phyloP scores from a whole-genome alignment of 1,140 invertebrate species.

The Solenopsis fugax region DNA sequence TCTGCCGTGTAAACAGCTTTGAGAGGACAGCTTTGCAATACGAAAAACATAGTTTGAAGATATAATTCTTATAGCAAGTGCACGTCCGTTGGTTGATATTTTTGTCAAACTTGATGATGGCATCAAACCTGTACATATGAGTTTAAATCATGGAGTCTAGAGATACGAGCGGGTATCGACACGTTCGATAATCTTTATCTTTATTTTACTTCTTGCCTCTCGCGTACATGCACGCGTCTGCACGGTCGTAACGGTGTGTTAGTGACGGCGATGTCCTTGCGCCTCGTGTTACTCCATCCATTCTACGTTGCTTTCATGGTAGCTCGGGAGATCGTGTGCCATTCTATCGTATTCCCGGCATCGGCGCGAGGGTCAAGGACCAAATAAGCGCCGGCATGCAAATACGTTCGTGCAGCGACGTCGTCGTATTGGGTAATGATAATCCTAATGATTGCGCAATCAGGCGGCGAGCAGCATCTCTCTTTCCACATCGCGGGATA shows the following conservation, averaged over 20 bases:
- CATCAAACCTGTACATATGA: not conserved
- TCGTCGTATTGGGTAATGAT: conserved; percentile 30
- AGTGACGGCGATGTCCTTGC: not conserved
- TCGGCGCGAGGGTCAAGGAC: conserved; percentile 32
- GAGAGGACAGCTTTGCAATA: not conserved
- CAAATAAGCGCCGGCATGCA: conserved; percentile 18
- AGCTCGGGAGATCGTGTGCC: not conserved
- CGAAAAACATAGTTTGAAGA: not conserved
- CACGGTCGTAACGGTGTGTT: conserved; percentile 5
- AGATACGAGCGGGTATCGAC: conserved; percentile 29
- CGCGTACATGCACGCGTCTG: conserved; percentile 36
- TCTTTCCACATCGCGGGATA: not conserved
- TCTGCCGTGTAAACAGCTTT: not conserved
- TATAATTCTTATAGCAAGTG: not conserved
- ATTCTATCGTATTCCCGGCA: conserved; percentile 18
- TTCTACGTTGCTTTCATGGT: not conserved
- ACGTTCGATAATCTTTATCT: conserved; percentile 63
- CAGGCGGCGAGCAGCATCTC: not conserved
- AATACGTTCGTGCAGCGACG: conserved; percentile 13
- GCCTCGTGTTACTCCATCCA: not conserved
- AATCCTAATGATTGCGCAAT: conserved; percentile 50
- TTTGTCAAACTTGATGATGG: not conserved
- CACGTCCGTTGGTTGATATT: not conserved
- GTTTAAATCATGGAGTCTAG: conserved; percentile 32
- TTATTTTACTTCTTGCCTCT: not conserved